phyloP scores from a whole-genome alignment of 2,888 invertebrate genomes.

The Liposcelis brunnea region DNA sequence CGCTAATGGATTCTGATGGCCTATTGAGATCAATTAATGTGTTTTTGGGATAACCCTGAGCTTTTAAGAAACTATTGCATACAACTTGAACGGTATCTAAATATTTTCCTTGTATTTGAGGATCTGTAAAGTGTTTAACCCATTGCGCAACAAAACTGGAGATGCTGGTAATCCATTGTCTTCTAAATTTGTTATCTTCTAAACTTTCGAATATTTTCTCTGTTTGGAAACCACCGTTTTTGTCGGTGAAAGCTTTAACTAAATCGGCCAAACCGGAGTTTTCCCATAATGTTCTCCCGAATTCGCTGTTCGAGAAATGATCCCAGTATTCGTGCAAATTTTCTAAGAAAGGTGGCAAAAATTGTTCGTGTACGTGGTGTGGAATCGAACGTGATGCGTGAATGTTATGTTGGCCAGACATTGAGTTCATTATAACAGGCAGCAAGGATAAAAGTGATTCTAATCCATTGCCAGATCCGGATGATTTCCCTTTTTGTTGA shows the following conservation, averaged over 20 bases:
- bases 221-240: constrained; percentile 52
- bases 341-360: constrained; percentile 51
- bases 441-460: constrained; percentile 34
- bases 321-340: constrained; percentile 59
- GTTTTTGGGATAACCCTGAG: constrained; percentile 55
- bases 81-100: constrained; percentile 48
- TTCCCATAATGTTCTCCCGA: constrained; percentile 54
- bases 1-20: constrained; percentile 53
- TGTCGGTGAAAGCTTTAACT: constrained; percentile 48
- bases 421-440: constrained; percentile 47
- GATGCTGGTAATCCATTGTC: constrained; percentile 61
- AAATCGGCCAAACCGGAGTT: constrained; percentile 53
- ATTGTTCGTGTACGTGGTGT: constrained; percentile 37
- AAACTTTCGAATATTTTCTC: constrained; percentile 56
- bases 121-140: constrained; percentile 55
- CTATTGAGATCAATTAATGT: constrained; percentile 48
- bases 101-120: constrained; percentile 57
- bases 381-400: background rate
- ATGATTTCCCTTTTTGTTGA: constrained; percentile 2
- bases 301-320: constrained; percentile 58
- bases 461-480: constrained; percentile 20
- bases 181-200: constrained; percentile 61
- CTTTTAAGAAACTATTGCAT: constrained; percentile 55
- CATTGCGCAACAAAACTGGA: constrained; percentile 57
- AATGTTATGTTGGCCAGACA: constrained; percentile 29